Evolutionary conservation across 1,140 invertebrate genomes (phyloP).

Genomic region (Phthorimaea operculella): DNA sequence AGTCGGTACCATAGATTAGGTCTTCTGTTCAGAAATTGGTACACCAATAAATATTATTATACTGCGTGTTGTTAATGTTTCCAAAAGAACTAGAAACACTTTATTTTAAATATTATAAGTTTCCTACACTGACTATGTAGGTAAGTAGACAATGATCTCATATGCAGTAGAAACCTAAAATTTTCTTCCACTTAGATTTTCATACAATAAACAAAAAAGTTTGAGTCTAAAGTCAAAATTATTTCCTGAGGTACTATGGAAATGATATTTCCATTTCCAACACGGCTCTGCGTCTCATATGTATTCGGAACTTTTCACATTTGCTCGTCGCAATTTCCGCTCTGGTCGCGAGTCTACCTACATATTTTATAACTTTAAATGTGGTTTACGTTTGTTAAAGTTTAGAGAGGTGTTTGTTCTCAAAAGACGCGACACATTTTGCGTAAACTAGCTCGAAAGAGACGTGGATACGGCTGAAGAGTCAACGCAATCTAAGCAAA

Average conservation of each 20-base stretch:
- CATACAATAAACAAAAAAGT: no score
- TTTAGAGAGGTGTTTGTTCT: not conserved
- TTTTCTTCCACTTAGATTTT: no score
- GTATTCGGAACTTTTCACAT: conserved; percentile 22
- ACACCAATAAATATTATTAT: no score
- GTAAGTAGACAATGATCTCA: no score
- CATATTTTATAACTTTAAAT: conserved; percentile 26
- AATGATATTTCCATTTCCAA: conserved; percentile 22
- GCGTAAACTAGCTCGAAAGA: conserved; percentile 21
- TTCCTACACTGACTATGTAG: no score
- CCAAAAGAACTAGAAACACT: no score
- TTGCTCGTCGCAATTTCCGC: conserved; percentile 37
- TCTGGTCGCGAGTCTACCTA: conserved; percentile 12
- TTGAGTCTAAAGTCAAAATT: no score
- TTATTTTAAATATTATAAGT: no score
- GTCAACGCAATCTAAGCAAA: conserved; percentile 38
- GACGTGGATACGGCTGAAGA: conserved; percentile 30
- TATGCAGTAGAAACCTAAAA: no score
- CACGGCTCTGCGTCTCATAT: conserved; percentile 4
- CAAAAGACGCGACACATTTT: conserved; percentile 8
- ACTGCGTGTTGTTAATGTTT: no score
- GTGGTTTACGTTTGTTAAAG: not conserved
- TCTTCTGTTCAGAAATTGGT: no score
- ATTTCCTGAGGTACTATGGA: not conserved
- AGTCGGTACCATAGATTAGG: no score